Evolutionary conservation across 2,113 vertebrate species (phyloP), one percentile per base, ranked within the genome.

Genomic region (Limnothrissa miodon): DNA sequence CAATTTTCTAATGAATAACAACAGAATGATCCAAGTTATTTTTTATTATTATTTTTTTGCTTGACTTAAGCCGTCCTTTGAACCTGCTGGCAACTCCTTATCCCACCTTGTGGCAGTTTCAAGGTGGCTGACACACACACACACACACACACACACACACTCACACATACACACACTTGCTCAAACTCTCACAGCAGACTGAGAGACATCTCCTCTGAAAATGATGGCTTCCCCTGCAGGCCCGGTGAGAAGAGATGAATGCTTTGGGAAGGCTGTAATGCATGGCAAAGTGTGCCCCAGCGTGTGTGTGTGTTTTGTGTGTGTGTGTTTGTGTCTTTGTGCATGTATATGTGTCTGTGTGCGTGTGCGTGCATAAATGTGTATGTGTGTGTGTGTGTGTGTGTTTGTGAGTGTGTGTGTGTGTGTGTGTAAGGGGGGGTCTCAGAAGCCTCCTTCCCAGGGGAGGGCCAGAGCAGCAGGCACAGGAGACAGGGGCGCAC

Each of bases 181-280:
- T 89, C 87, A 91, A 85, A 59, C 88, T 86, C 83, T 78, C 33
- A 62, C 39, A 39, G 42, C 59, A 84, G 80, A 70, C 51, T 80
- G 74, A 74, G 82, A 85, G 81, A 83, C 83, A 79, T 70, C 78
- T 70, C 56, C 78, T 48, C 66, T 74, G 15, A 85, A 85, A 86
- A 86, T 90, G 90, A 91, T 83, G 42, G 80, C 44, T 81, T 13
- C 87, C 87, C 87, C 87, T 82, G 29, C 70, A 87, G 86, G 83
- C 81, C 80, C 80, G 19, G 66, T 84, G 85, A 36, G 13, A 13
- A 4, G 29, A 88, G 91, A 93, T 92, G 89, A 88, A 92, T 91
- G 85, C 78, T 81, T 81, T 25, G 83, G 78, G 88, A 92, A 83
- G 83, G 78, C 84, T 85, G 39, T 85, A 74, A 11, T 87, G 89